phyloP scores from a whole-genome alignment of 2,113 vertebrate species.

The Jacana jacana region DNA sequence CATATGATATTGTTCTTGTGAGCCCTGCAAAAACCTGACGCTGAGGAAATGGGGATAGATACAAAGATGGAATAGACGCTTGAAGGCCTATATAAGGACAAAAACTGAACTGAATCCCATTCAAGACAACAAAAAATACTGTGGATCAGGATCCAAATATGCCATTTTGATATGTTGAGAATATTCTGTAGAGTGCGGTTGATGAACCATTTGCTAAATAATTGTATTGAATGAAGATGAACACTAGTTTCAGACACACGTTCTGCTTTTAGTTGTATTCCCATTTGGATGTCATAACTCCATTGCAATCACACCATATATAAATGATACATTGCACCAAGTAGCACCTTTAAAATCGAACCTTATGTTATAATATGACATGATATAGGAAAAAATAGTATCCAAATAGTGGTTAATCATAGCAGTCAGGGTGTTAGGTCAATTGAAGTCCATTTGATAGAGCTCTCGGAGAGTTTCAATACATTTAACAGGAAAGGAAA shows the following conservation, averaged over 20 bases:
- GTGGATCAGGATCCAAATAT: neutral
- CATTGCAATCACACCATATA: neutral
- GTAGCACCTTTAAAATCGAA: neutral
- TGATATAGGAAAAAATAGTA: neutral
- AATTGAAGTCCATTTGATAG: neutral
- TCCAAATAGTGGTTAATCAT: neutral
- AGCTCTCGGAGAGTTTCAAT: neutral
- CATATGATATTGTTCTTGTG: neutral
- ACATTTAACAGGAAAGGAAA: neutral
- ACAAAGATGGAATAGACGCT: neutral
- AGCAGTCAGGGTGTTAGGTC: neutral
- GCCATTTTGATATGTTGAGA: neutral
- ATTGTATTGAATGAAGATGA: neutral
- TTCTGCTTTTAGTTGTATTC: neutral
- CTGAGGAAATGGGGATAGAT: neutral
- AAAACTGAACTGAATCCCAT: neutral
- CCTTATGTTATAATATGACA: neutral
- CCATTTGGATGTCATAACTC: neutral
- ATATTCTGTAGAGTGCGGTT: neutral
- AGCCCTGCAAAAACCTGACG: neutral
- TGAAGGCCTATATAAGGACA: neutral
- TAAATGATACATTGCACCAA: neutral
- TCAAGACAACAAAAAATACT: neutral
- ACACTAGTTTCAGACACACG: neutral
- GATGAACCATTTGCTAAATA: neutral